Conservation (phyloP, 1,140 invertebrate genomes). For the Pantala flavescens region DNA sequence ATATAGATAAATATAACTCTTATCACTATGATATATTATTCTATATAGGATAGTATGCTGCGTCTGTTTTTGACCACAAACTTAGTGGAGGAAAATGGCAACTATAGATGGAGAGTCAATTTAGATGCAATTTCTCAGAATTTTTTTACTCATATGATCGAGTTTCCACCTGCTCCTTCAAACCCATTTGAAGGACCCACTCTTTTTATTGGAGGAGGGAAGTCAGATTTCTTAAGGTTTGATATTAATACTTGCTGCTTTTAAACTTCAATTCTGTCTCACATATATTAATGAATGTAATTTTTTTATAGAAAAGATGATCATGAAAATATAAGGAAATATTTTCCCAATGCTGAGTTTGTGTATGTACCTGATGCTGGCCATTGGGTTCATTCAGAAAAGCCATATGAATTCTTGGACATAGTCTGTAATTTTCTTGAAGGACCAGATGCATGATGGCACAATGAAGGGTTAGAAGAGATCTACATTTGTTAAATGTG, state of each 20-base stretch:
- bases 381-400: slow-evolving; percentile 88
- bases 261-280: no score
- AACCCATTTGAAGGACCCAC: slow-evolving; percentile 53
- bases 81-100: slow-evolving; percentile 50
- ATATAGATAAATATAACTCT: no score
- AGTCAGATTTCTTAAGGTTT: slow-evolving; percentile 71
- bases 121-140: slow-evolving; percentile 54
- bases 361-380: slow-evolving; percentile 66
- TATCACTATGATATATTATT: not conserved
- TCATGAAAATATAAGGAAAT: slow-evolving; percentile 50
- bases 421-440: slow-evolving; percentile 29
- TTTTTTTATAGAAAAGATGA: slow-evolving; percentile 47
- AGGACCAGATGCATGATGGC: no score
- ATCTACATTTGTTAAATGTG: no score
- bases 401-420: slow-evolving; percentile 67
- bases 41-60: slow-evolving; percentile 34
- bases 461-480: no score
- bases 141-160: slow-evolving; percentile 49
- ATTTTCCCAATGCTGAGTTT: slow-evolving; percentile 69
- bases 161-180: slow-evolving; percentile 43
- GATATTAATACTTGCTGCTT: no score
- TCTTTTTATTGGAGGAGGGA: slow-evolving; percentile 68
- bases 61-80: slow-evolving; percentile 71
- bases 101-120: slow-evolving; percentile 62
- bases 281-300: slow-evolving; percentile 17